A percentile compares a stretch with the other conserved stretches of the same genome.
phyloP scores from a whole-genome alignment of 1,140 invertebrate species.

The Andricus grossulariae region DNA sequence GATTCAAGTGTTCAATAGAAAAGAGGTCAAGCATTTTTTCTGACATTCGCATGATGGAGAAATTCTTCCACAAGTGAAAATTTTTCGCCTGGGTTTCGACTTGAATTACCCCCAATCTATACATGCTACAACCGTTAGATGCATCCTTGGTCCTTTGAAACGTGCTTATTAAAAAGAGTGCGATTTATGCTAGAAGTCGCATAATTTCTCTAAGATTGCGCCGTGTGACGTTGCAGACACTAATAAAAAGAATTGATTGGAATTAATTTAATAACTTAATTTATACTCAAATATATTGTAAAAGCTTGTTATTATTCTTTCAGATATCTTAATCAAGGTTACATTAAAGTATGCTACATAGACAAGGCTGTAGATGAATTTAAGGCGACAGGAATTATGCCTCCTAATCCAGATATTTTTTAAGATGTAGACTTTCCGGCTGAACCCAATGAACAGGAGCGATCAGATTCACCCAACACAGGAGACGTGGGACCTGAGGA shows the following conservation, averaged over 20 bases:
- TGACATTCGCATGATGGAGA: too few relatives aligned
- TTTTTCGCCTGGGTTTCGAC: too few relatives aligned
- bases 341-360: constrained; percentile 50
- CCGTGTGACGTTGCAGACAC: constrained; percentile 47
- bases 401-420: neutral
- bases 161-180: too few relatives aligned
- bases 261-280: too few relatives aligned
- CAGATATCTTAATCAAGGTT: constrained; percentile 50
- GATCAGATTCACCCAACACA: neutral
- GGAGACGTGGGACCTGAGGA: neutral
- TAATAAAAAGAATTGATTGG: neutral
- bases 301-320: neutral
- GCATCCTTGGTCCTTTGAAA: too few relatives aligned
- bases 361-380: constrained; percentile 53
- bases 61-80: too few relatives aligned
- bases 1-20: too few relatives aligned
- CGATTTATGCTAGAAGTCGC: too few relatives aligned
- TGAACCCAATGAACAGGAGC: neutral
- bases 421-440: neutral
- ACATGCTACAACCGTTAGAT: constrained; percentile 56
- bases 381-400: constrained; percentile 49
- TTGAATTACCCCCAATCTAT: constrained; percentile 48
- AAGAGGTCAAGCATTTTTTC: too few relatives aligned
- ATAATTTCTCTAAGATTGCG: constrained; percentile 44
- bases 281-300: neutral